Evolutionary conservation across 2,797 vertebrate genomes (phyloP), one percentile per base, ranked within the genome.

Genomic region (Eleutherodactylus coqui): DNA sequence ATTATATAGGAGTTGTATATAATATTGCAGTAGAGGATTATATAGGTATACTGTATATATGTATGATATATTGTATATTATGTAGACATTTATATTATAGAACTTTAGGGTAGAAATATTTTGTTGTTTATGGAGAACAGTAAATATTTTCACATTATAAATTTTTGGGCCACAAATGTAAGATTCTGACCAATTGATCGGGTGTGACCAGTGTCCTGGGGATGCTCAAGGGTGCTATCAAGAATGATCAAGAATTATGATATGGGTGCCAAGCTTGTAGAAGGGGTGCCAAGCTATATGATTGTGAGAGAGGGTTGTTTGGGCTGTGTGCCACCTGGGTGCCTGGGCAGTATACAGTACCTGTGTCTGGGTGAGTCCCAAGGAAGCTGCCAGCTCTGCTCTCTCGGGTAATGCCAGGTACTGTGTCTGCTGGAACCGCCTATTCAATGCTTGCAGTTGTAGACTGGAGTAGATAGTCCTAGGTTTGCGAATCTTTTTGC

Each of bases 311-410:
- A 2, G 14, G 10, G 47, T 4, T 82, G 32, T 34, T 34, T 64
- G 11, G 41, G 69, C 41, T 36, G 36, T 11, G 58, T 53, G 60
- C 27, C 41, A 75, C 5, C 21, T n/a, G 67, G 70, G n/a, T 34
- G 83, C 51, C 77, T 17, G 34, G 36, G 47, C 69, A 75, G 38
- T 27, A 77, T 43, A 83, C 93, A 36, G 92, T 96, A 97, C 98
- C 97, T 99, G 98, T 82, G 98, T 99, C 93, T 99, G 98, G n/a
- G 98, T 99, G 93, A 99, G 97, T 91, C 98, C 97, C 94, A 99
- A 92, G 43, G 97, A 98, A 2, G 98, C 98, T 58, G 98, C 97
- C 43, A 99, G 96, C 91, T 99, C 97, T n/a, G 97, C 98, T 94
- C 97, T 96, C 94, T 99, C 98, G 82, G 98, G 97, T 85, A 99